Base-by-base conservation (phyloP, 2,797 vertebrate species). In the Mormyrus hasselquistii region DNA sequence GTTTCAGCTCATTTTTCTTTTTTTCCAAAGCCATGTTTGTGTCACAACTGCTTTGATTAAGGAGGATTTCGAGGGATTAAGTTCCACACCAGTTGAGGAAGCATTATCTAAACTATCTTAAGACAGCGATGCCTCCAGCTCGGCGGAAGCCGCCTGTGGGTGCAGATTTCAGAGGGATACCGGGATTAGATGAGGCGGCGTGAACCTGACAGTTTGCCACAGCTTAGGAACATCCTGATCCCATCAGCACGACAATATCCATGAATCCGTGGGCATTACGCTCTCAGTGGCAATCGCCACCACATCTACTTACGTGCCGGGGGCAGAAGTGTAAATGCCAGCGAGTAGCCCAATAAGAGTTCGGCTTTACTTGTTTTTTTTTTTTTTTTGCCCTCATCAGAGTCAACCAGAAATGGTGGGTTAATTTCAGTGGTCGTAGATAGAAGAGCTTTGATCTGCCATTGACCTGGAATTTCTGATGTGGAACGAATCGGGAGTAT, bases 331-430 rank as follows among this genome's bases (percentile, higher is more conserved):
- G 57, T 69, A 38, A 87, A 69, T n/a, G 41, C 57, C 57, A 52
- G 87, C 59, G 88, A 91, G 82, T 90, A 91, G 88, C 55, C 53
- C 86, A 88, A 88, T 90, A 89, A 89, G 89, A 22, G 52, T 87
- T 86, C 47, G 62, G 1, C 38, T 34, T 83, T 44, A 3, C 22
- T 19, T 65, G 59, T 9, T 25, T 12, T 82, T 47, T n/a, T 19
- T 44, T 4, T 82, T 55, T 86, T 57, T 25, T 38, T 55, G 14
- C 53, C 38, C n/a, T 44, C 73, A 49, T 52, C 47, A 29, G 47
- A 10, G 19, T 50, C 47, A 9, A 79, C 19, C 16, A 52, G 38
- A 53, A 86, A 34, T 29, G 5, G n/a, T 9, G 16, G 5, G 29
- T 86, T 55, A 38, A 29, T 34, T 79, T 79, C 38, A 79, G 38